Evolutionary conservation across 2,888 invertebrate genomes (phyloP).

Genomic region (Metellina segmentata): DNA sequence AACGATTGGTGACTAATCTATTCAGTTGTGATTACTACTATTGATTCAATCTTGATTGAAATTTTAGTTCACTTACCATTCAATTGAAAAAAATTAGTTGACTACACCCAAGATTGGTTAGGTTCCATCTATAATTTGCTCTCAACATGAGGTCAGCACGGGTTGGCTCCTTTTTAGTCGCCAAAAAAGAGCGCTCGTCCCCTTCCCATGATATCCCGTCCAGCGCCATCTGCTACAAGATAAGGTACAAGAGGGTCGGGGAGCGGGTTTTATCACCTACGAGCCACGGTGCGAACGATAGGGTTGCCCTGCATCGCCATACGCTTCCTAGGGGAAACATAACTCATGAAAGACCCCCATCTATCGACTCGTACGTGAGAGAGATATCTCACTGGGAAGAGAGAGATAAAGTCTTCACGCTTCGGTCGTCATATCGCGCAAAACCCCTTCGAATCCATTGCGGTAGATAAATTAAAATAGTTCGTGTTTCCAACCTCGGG

Average conservation of each 20-base stretch:
- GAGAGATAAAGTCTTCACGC: slow-evolving; percentile 7
- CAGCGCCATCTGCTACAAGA: slow-evolving; percentile 43
- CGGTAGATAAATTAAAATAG: too few relatives aligned
- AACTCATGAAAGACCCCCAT: slow-evolving; percentile 25
- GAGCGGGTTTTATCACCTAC: slow-evolving; percentile 27
- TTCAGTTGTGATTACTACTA: too few relatives aligned
- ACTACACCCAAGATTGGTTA: too few relatives aligned
- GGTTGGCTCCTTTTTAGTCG: not conserved
- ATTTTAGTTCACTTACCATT: too few relatives aligned
- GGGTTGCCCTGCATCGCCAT: slow-evolving; percentile 10
- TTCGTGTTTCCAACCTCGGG: too few relatives aligned
- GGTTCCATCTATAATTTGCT: too few relatives aligned
- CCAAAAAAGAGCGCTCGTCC: slow-evolving; percentile 10
- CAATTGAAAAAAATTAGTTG: too few relatives aligned
- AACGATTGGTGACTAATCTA: too few relatives aligned
- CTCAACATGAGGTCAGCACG: too few relatives aligned
- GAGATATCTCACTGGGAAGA: slow-evolving; percentile 22
- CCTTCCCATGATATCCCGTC: not conserved
- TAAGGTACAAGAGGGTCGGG: slow-evolving; percentile 22
- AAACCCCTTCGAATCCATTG: too few relatives aligned
- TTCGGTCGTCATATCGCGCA: too few relatives aligned
- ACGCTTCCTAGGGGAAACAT: slow-evolving; percentile 45
- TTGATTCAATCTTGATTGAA: too few relatives aligned
- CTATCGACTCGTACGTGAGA: slow-evolving; percentile 15
- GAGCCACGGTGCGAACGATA: slow-evolving; percentile 18